Conservation (phyloP, 2,888 invertebrate species). For the Strigamia transsilvanica region DNA sequence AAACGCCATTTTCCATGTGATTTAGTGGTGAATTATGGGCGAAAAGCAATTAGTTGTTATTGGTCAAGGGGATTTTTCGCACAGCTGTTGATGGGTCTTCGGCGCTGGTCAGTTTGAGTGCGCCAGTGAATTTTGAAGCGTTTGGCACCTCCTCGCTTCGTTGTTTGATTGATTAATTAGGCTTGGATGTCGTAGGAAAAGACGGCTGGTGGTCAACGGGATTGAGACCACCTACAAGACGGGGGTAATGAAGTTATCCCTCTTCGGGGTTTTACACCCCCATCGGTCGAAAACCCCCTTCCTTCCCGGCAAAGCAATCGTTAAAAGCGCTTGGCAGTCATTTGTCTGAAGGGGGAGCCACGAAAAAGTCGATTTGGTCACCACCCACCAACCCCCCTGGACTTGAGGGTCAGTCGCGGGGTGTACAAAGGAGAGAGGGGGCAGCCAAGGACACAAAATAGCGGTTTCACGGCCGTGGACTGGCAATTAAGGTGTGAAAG, state of each 20-base stretch:
- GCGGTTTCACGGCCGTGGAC: conserved; percentile 37
- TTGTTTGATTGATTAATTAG: conserved; percentile 40
- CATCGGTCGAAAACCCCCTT: conserved; percentile 3
- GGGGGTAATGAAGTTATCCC: conserved; percentile 38
- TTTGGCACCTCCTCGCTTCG: conserved; percentile 14
- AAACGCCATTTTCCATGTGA: no score
- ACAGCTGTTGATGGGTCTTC: no score
- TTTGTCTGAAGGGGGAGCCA: conserved; percentile 13
- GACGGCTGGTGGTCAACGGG: background rate
- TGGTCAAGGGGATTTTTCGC: no score
- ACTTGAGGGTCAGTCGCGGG: background rate
- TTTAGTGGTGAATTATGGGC: no score
- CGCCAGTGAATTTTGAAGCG: background rate
- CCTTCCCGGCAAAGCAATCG: background rate
- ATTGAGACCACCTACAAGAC: conserved; percentile 30
- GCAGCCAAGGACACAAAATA: conserved; percentile 36
- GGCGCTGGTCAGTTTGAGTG: no score
- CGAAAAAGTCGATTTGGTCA: background rate
- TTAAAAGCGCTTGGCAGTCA: conserved; percentile 33
- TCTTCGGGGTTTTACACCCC: background rate
- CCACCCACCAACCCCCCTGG: background rate
- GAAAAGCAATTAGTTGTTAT: no score
- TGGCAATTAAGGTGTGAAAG: conserved; percentile 33
- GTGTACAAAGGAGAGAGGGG: conserved; percentile 29
- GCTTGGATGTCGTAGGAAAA: background rate